Percentiles rank a stretch among this genome's conserved stretches.
Evolutionary conservation across 1,140 invertebrate genomes (phyloP).

Genomic region (Goniozus legneri): DNA sequence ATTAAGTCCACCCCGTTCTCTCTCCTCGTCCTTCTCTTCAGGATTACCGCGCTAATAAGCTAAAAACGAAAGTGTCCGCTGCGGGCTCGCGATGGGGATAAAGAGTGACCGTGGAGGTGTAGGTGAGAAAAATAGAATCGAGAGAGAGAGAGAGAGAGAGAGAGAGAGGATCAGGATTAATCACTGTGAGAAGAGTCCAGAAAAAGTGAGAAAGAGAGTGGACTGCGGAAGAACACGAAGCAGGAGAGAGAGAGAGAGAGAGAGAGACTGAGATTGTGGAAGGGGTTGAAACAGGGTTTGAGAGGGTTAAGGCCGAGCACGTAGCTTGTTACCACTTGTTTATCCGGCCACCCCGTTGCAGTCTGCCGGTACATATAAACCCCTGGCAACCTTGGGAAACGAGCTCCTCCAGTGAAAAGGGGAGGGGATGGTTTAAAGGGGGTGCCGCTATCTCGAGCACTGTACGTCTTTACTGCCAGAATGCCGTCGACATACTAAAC

Average conservation of each 20-base stretch:
- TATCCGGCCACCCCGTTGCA: slow-evolving; percentile 28
- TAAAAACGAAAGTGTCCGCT: too few relatives aligned
- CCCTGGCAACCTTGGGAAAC: slow-evolving; percentile 25
- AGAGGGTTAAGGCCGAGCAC: slow-evolving; percentile 25
- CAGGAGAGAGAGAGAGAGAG: background rate
- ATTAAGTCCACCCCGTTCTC: too few relatives aligned
- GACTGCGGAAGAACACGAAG: background rate
- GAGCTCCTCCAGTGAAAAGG: too few relatives aligned
- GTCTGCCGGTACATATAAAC: slow-evolving; percentile 14
- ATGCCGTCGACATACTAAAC: slow-evolving; percentile 34
- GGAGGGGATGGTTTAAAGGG: too few relatives aligned
- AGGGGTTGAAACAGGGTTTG: too few relatives aligned
- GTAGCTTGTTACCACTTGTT: slow-evolving; percentile 45
- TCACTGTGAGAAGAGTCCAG: too few relatives aligned
- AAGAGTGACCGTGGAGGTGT: slow-evolving; percentile 1
- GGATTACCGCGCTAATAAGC: too few relatives aligned
- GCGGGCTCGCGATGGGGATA: too few relatives aligned
- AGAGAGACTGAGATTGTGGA: background rate
- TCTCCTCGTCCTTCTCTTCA: too few relatives aligned
- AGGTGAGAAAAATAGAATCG: background rate
- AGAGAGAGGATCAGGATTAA: slow-evolving; percentile 16
- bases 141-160: slow-evolving; percentile 4
- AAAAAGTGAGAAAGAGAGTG: too few relatives aligned
- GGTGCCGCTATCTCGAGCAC: too few relatives aligned
- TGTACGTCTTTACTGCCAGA: slow-evolving; percentile 21